Percentiles rank a stretch among this genome's conserved stretches.
phyloP scores from a whole-genome alignment of 2,113 vertebrate genomes.

The Bothrops jararaca region DNA sequence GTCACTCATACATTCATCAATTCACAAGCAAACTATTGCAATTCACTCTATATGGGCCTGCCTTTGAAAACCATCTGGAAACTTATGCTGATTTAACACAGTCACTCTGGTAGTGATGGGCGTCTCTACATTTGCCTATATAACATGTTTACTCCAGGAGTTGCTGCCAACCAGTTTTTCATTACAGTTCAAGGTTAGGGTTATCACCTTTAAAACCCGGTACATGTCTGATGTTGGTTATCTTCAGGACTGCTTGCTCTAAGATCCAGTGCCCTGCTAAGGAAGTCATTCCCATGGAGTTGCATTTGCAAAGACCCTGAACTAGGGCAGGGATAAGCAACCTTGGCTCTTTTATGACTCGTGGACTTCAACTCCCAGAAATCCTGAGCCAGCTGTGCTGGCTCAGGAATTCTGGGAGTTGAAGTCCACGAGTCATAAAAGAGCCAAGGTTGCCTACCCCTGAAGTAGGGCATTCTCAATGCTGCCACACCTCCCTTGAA shows the following conservation, averaged over 20 bases:
- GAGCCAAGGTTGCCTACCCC: no score
- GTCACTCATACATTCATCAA: not conserved
- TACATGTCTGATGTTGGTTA: not conserved
- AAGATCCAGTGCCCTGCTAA: not conserved
- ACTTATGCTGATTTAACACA: not conserved
- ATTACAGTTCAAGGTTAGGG: not conserved
- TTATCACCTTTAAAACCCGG: not conserved
- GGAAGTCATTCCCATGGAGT: not conserved
- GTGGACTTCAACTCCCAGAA: no score
- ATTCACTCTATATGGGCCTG: not conserved
- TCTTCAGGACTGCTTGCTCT: not conserved
- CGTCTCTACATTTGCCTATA: not conserved
- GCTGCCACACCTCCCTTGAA: not conserved
- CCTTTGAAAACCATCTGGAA: not conserved
- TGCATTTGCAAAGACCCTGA: not conserved
- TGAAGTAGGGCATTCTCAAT: not conserved
- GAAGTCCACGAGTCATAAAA: no score
- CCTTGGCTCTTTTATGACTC: no score
- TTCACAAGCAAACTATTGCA: not conserved
- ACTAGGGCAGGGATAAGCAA: no score
- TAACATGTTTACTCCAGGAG: not conserved
- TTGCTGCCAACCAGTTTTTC: not conserved
- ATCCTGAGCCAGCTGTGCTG: no score
- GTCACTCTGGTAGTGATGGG: not conserved
- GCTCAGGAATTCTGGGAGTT: no score